These are phyloP conservation scores for Tubiluchus corallicola DNA, from an alignment of 2,888 invertebrate genomes.

Conservation along the genomic window DNA sequence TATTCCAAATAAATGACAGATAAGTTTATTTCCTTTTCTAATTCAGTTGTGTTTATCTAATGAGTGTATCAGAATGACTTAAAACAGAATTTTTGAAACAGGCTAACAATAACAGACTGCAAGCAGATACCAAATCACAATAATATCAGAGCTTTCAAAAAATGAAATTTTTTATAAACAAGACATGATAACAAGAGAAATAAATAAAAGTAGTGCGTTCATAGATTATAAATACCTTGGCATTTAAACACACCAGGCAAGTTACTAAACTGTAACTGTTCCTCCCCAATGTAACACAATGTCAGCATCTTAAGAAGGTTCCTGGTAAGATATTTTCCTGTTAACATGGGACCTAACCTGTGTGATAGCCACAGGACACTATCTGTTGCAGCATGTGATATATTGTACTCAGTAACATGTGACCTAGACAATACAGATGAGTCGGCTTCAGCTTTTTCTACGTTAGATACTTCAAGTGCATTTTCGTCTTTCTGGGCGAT, in stretches of 20 bases:
- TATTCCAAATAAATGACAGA: conserved; percentile 8
- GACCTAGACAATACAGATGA: neutral
- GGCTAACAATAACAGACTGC: no score
- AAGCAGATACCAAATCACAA: no score
- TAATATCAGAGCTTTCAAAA: no score
- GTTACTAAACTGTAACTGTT: conserved; percentile 15
- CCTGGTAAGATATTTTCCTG: conserved; percentile 69
- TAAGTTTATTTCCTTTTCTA: neutral
- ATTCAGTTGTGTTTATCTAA: conserved; percentile 31
- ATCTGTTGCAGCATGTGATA: conserved; percentile 26
- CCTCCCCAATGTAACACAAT: conserved; percentile 60
- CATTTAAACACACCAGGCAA: conserved; percentile 14
- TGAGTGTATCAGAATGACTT: no score
- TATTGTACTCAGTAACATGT: conserved; percentile 17
- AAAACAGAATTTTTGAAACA: no score
- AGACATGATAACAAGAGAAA: no score
- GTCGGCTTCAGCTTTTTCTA: neutral
- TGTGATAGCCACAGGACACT: conserved; percentile 65
- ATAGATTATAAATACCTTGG: neutral
- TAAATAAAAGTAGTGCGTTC: neutral
- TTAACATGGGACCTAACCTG: conserved; percentile 78
- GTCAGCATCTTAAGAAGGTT: conserved; percentile 84
- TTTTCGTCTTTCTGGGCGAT: no score
- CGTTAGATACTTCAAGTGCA: neutral
- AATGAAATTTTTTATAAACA: no score